phyloP scores from a whole-genome alignment of 2,113 vertebrate genomes.

The Callithrix jacchus region DNA sequence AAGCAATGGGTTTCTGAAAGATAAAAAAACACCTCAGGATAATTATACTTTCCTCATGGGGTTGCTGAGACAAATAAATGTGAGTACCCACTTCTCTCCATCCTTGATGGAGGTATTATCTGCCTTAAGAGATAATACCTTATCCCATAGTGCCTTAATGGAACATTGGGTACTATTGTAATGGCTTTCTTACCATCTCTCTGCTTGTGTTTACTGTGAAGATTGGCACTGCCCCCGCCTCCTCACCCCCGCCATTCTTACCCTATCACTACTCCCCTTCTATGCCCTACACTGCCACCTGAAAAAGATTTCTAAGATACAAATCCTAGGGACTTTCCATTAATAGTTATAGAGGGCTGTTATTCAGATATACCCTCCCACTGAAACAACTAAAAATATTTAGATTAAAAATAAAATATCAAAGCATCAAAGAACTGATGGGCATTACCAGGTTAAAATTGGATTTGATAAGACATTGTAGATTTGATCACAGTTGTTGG shows the following conservation, averaged over 20 bases:
- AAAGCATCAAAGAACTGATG: not conserved
- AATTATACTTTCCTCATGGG: not conserved
- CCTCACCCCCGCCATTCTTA: no score
- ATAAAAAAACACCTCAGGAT: not conserved
- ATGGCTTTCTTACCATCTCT: not conserved
- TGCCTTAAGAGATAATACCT: not conserved
- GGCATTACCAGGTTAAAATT: not conserved
- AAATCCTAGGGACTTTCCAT: not conserved
- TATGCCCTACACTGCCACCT: not conserved
- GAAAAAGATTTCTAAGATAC: not conserved
- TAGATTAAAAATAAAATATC: not conserved
- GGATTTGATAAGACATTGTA: not conserved
- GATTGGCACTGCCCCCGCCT: not conserved
- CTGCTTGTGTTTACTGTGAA: not conserved
- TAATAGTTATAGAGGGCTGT: not conserved
- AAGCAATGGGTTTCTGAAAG: no score
- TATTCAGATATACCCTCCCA: not conserved
- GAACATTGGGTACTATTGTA: not conserved
- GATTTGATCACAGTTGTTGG: not conserved
- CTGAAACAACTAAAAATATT: conserved; percentile 13
- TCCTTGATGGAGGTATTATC: not conserved
- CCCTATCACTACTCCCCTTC: not conserved
- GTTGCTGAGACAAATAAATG: not conserved
- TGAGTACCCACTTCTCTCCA: not conserved
- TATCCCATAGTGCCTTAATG: not conserved